phyloP scores from a whole-genome alignment of 2,888 invertebrate genomes.

The Dasypolia templi region DNA sequence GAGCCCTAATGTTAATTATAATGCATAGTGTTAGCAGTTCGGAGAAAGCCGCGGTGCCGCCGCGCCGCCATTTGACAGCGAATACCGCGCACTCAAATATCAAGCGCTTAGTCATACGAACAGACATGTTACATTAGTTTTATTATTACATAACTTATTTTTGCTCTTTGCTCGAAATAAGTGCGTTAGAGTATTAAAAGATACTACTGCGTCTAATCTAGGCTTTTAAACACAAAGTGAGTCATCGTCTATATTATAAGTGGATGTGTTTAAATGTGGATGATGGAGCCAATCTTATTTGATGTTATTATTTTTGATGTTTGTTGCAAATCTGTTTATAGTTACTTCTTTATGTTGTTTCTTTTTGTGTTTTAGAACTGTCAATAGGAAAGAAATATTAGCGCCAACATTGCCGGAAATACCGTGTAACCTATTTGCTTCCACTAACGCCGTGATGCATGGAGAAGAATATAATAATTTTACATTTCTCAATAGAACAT shows the following conservation, averaged over 20 bases:
- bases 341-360: slow-evolving; percentile 31
- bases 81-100: slow-evolving; percentile 80
- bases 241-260: slow-evolving; percentile 57
- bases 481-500: slow-evolving; percentile 53
- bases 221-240: slow-evolving; percentile 63
- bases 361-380: slow-evolving; percentile 43
- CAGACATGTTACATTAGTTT: slow-evolving; percentile 67
- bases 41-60: slow-evolving; percentile 68
- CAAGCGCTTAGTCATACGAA: slow-evolving; percentile 80
- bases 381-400: slow-evolving; percentile 47
- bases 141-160: slow-evolving; percentile 71
- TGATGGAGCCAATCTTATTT: slow-evolving; percentile 50
- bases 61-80: slow-evolving; percentile 77
- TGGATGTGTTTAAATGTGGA: slow-evolving; percentile 60
- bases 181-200: slow-evolving; percentile 63
- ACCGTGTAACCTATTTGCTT: slow-evolving; percentile 56
- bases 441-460: slow-evolving; percentile 55
- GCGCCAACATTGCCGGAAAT: slow-evolving; percentile 46
- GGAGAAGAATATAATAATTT: slow-evolving; percentile 41
- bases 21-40: slow-evolving; percentile 66
- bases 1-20: slow-evolving; percentile 70
- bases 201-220: slow-evolving; percentile 65
- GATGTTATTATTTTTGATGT: slow-evolving; percentile 61
- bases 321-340: slow-evolving; percentile 41
- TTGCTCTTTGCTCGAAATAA: slow-evolving; percentile 68